Base-by-base conservation (phyloP, 64 coral and sea anemone species). In the Montipora cactus region DNA sequence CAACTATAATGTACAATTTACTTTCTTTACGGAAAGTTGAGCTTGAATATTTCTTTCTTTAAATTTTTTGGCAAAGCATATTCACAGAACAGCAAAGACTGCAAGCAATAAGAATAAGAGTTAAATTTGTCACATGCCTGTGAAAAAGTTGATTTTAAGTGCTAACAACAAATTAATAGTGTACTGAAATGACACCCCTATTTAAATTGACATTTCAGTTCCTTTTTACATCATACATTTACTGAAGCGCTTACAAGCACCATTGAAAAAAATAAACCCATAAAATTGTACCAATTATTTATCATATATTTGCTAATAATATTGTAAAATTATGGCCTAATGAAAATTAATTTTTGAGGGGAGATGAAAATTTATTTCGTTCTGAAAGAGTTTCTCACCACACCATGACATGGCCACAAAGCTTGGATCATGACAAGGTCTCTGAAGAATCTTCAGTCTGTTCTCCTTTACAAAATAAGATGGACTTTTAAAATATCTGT, bases 291-390 rank as follows among this genome's bases (percentile, higher is more conserved):
- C 50, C 11, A 64, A 82, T 16, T 64, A 7, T 6, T 13, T 10
- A 81, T 22, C 19, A 58, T 46, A 44, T 37, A 28, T 44, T 82
- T 82, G 58, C 51, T 20, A 58, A 8, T 50, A 57, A 80, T 59
- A 64, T 81, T 8, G 7, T 81, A 44, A 82, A 82, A 82, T 66
- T 66, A 64, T 66, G 20, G 23, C 12, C 80, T 82, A 46, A 82
- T 64, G 10, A 81, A 81, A 12, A 12, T 68, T 8, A 68, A 13
- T 25, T 46, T 44, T 3, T 44, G 58, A 44, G 2, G 21, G 15
- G 28, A 82, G 21, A 15, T 46, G 57, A 82, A 7, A 37, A 66
- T 62, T 82, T 10, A 49, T 22, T 82, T 61, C 5, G 21, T 28
- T 21, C 13, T 44, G 11, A 22, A 64, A 44, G 23, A 25, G 6